Evolutionary conservation across 2,888 invertebrate species (phyloP), one percentile per base, ranked within the genome.

Genomic region (Incurvaria masculella): DNA sequence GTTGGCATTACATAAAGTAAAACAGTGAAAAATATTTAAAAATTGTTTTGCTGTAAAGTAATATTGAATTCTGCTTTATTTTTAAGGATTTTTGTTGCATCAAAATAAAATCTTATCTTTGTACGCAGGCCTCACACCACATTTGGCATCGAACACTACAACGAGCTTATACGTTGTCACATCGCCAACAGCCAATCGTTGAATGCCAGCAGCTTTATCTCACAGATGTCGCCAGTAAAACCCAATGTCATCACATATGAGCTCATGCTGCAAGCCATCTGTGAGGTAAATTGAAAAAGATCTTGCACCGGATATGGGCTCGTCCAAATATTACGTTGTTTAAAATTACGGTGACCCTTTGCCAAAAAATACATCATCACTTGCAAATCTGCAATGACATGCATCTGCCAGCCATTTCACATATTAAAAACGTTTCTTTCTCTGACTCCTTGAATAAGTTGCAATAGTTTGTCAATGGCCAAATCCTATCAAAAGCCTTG

Each of bases 111-210:
- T 42, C 14, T n/a, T 26, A 6, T 26, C 42, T 23, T 19, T 17
- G 8, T 51, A 60, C 54, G n/a, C 62, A 73, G 80, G 48, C 58
- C 61, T 1, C 72, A 74, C 51, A 65, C 69, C 45, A 61, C 63
- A 10, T 68, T 82, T 50, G 65, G 66, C 16, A 61, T 79, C 14
- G 70, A 78, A 1, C 75, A 81, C 52, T 85, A 82, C 53, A 75
- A 84, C 58, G 79, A 80, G 10, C 65, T 84, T 38, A 63, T 88
- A 1, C 66, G 72, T 56, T 76, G 82, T 2, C 80, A 84, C 56
- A 79, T 80, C n/a, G 80, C 82, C 10, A 88, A 87, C 57, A 68
- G 64, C 17, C 66, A 69, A 45, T 62, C 61, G 4, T 50, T 84
- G 1, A 67, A 69, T 49, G 73, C 66, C 1, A 63, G 66, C 40